phyloP scores from a whole-genome alignment of 2,888 invertebrate genomes.

The Malachius bipustulatus region DNA sequence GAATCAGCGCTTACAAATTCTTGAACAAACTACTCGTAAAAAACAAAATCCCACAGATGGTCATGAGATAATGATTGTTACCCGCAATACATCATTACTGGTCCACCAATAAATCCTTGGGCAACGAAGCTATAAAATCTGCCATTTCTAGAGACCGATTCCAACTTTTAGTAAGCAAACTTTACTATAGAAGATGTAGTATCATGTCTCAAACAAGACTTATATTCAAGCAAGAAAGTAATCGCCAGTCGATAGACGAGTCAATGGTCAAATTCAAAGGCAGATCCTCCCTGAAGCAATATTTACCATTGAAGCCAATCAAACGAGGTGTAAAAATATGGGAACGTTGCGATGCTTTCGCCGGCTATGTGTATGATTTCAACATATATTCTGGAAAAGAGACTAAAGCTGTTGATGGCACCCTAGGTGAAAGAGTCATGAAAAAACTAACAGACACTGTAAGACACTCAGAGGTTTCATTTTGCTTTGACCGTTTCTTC shows the following conservation, averaged over 20 bases:
- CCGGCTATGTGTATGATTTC: slow-evolving; percentile 12
- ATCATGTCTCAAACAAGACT: neutral
- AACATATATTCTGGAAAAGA: slow-evolving; percentile 14
- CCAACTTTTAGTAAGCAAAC: slow-evolving; percentile 1
- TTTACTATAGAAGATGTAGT: slow-evolving; percentile 1
- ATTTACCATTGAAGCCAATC: too few relatives aligned
- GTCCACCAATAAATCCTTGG: slow-evolving; percentile 1
- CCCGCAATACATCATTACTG: slow-evolving; percentile 1
- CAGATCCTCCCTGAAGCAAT: too few relatives aligned
- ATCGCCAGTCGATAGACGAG: slow-evolving; percentile 1
- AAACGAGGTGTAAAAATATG: neutral
- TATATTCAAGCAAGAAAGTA: neutral
- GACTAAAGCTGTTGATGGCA: slow-evolving; percentile 9
- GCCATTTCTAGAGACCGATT: neutral
- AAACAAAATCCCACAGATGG: neutral
- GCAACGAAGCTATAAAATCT: neutral
- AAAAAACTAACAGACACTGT: slow-evolving; percentile 9
- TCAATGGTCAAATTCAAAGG: slow-evolving; percentile 2
- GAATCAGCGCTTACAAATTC: neutral
- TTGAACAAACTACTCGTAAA: neutral
- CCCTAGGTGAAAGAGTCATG: slow-evolving; percentile 15
- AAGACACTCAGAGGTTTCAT: slow-evolving; percentile 10
- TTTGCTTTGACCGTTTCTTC: slow-evolving; percentile 13
- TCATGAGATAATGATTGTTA: neutral
- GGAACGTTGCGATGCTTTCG: neutral